A percentile compares a stretch with the other conserved stretches of the same genome.
Evolutionary conservation across 2,797 vertebrate genomes (phyloP).

Genomic region (Scomberomorus guttatus): DNA sequence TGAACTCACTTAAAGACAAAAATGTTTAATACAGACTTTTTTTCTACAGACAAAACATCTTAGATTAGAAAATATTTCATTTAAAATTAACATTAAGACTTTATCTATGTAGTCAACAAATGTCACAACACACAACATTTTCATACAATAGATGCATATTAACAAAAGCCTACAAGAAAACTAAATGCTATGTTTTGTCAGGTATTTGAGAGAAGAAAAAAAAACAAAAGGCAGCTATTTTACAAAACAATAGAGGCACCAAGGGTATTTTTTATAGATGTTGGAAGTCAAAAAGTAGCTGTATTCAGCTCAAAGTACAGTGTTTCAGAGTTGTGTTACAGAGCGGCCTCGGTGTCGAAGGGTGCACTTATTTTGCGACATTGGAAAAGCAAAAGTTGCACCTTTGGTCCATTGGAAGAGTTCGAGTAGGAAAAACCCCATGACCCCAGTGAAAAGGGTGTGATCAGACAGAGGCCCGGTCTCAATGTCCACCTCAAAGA

Average conservation of each 20-base stretch:
- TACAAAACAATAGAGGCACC: slow-evolving; percentile 70
- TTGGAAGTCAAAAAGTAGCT: slow-evolving; percentile 35
- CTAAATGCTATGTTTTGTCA: slow-evolving; percentile 45
- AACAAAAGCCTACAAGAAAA: slow-evolving; percentile 67
- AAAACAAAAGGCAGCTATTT: slow-evolving; percentile 62
- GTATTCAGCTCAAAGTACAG: slow-evolving; percentile 27
- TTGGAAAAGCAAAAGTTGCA: slow-evolving; percentile 57
- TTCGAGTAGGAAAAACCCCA: slow-evolving; percentile 34
- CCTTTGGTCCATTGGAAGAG: slow-evolving; percentile 70
- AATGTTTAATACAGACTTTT: slow-evolving; percentile 68
- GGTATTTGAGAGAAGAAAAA: slow-evolving; percentile 43
- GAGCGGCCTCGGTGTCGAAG: slow-evolving; percentile 28
- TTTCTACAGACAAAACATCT: slow-evolving; percentile 61
- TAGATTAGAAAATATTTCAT: slow-evolving; percentile 76
- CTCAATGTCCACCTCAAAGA: slow-evolving; percentile 40
- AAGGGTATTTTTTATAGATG: slow-evolving; percentile 42
- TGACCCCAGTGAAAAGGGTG: background rate
- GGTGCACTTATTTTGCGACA: slow-evolving; percentile 37
- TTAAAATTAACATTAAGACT: slow-evolving; percentile 60
- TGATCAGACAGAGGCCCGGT: slow-evolving; percentile 4
- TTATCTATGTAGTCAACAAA: slow-evolving; percentile 39
- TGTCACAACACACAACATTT: slow-evolving; percentile 62
- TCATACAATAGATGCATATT: slow-evolving; percentile 65
- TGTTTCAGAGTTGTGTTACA: slow-evolving; percentile 42
- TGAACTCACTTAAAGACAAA: slow-evolving; percentile 43